Evolutionary conservation across 2,113 vertebrate genomes (phyloP), one percentile per base, ranked within the genome.

Genomic region (Gymnogyps californianus): DNA sequence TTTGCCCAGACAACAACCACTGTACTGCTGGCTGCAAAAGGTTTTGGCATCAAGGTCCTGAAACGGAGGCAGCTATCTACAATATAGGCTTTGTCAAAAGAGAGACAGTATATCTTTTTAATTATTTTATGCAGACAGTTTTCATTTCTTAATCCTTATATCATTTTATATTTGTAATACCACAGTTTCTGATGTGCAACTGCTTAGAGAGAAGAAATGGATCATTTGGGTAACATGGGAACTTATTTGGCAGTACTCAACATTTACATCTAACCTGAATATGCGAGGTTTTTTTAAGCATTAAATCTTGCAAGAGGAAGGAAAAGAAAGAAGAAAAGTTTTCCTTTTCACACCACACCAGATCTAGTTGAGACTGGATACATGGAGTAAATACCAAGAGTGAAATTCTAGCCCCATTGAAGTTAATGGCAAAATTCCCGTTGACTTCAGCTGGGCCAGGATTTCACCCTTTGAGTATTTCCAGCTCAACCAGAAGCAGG

Each of bases 401-500:
- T 95, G 96, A 97, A 96, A 97, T 93, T 95, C 89, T 96, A 97
- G 54, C 87, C 74, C 77, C 66, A 97, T 91, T 97, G 95, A 97
- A 93, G 95, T 96, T 85, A 85, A 94, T 95, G 96, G 94, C 94
- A 92, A 85, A 91, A 93, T 92, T 97, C 96, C 95, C 74, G 2
- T 61, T 93, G 89, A 89, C 87, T 97, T 96, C 89, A 97, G 31
- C 89, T 84, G 77, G 77, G 83, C 87, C 96, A 93, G 70, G 22
- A 95, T 90, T 96, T 94, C 72, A 91, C 83, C 92, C 81, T 97
- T 89, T 95, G 96, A 94, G 91, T 94, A 93, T 94, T 96, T 89
- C 89, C 93, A 95, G 93, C 93, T 90, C 91, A 96, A 95, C 93
- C 94, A 97, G 96, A 96, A 97, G 95, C 88, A 97, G 94, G 94